A percentile compares a stretch with the other conserved stretches of the same genome.
phyloP scores from a whole-genome alignment of 2,113 vertebrate genomes.

The Perca flavescens region DNA sequence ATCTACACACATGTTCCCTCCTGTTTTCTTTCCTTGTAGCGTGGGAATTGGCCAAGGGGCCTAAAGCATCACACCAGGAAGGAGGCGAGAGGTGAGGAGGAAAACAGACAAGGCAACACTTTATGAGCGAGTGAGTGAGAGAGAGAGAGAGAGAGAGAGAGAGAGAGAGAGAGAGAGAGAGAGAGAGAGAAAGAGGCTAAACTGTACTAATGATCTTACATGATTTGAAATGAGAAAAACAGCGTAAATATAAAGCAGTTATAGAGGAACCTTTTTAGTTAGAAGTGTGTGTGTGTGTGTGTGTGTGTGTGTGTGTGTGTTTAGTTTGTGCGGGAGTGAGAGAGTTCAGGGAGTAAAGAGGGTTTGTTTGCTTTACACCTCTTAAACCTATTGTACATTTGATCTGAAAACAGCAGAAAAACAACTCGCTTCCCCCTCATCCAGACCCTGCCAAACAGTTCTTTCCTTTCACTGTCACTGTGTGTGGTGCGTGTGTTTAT shows the following conservation, averaged over 20 bases:
- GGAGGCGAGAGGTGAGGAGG: conserved; percentile 62
- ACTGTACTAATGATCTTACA: not conserved
- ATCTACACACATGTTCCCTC: conserved; percentile 50
- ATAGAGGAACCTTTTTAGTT: not conserved
- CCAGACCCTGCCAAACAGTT: conserved; percentile 34
- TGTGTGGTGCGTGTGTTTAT: conserved; percentile 11
- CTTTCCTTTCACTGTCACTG: conserved; percentile 50
- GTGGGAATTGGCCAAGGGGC: conserved; percentile 73
- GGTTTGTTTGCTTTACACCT: conserved; percentile 65
- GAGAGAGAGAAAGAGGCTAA: not conserved
- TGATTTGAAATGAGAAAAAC: not conserved
- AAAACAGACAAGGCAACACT: conserved; percentile 44
- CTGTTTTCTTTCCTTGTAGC: conserved; percentile 73
- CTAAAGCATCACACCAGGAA: conserved; percentile 75
- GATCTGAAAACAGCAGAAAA: conserved; percentile 59
- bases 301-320: not conserved
- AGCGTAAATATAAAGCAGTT: not conserved
- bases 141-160: too few species aligned
- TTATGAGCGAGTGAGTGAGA: not conserved
- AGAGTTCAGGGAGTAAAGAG: conserved; percentile 24
- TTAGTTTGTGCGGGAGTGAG: not conserved
- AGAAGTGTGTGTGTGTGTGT: not conserved
- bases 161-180: not conserved
- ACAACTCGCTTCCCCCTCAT: conserved; percentile 26
- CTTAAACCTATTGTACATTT: conserved; percentile 53